Evolutionary conservation across 2,797 vertebrate species (phyloP).

Genomic region (Sebastiscus tertius): DNA sequence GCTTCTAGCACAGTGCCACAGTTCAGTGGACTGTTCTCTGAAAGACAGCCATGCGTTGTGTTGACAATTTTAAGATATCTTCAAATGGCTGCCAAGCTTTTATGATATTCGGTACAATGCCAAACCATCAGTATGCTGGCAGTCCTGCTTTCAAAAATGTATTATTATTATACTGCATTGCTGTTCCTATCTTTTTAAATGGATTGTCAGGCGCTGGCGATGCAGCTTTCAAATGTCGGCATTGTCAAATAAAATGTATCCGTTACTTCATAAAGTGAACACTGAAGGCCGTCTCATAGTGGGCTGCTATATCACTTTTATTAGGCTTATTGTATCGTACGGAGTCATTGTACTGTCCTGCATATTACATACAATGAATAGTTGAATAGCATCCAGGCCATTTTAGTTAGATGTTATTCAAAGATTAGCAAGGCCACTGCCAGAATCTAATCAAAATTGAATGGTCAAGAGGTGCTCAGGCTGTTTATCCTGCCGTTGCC

Average conservation of each 20-base stretch:
- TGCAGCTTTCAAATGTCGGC: not conserved
- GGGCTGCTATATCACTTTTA: not conserved
- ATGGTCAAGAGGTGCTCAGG: not conserved
- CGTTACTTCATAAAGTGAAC: not conserved
- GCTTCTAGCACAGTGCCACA: not conserved
- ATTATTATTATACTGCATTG: not conserved
- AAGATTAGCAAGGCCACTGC: not conserved
- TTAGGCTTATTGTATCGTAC: constrained; percentile 3
- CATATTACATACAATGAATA: not conserved
- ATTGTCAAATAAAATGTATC: constrained; percentile 6
- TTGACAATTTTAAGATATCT: not conserved
- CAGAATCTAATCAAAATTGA: not conserved
- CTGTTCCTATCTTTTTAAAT: not conserved
- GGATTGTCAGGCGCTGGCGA: not conserved
- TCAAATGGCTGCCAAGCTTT: not conserved
- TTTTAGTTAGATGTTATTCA: not conserved
- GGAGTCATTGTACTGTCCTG: not conserved
- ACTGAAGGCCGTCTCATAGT: not conserved
- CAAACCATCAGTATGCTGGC: not conserved
- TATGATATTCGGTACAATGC: not conserved
- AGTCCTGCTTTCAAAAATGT: not conserved
- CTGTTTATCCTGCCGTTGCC: not conserved
- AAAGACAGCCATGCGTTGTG: not conserved
- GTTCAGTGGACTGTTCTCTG: not conserved
- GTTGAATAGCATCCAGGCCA: not conserved